Conservation (phyloP, 2,113 vertebrate genomes). For the Setophaga kirtlandii region DNA sequence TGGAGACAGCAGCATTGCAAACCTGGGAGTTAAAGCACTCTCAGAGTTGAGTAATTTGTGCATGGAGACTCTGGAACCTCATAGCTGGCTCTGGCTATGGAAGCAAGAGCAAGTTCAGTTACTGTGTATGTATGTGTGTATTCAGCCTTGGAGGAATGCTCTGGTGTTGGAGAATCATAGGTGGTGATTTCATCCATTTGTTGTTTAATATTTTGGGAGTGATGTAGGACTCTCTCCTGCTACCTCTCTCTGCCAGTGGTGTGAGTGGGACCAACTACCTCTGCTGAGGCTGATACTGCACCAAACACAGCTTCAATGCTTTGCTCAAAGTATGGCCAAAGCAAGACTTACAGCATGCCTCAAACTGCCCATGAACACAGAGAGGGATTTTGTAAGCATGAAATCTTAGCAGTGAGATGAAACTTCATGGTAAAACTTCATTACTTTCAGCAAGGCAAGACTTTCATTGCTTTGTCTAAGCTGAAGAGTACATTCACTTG, state of each 20-base stretch:
- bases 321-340: not conserved
- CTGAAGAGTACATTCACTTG: not conserved
- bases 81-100: not conserved
- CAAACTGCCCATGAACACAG: not conserved
- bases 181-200: not conserved
- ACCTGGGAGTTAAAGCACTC: not conserved
- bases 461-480: not conserved
- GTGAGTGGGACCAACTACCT: not conserved
- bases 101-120: not conserved
- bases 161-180: not conserved
- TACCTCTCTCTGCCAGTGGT: not conserved
- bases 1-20: not conserved
- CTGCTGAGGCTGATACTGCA: not conserved
- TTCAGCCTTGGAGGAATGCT: not conserved
- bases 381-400: not conserved
- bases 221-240: not conserved
- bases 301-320: not conserved
- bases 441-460: not conserved
- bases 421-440: not conserved
- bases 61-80: not conserved
- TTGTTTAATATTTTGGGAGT: not conserved
- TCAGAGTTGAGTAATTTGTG: not conserved
- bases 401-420: not conserved
- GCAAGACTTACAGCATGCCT: not conserved
- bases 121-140: not conserved